Percentiles rank a stretch among this genome's conserved stretches.
phyloP scores from a whole-genome alignment of 2,113 vertebrate genomes.

The Mobula birostris region DNA sequence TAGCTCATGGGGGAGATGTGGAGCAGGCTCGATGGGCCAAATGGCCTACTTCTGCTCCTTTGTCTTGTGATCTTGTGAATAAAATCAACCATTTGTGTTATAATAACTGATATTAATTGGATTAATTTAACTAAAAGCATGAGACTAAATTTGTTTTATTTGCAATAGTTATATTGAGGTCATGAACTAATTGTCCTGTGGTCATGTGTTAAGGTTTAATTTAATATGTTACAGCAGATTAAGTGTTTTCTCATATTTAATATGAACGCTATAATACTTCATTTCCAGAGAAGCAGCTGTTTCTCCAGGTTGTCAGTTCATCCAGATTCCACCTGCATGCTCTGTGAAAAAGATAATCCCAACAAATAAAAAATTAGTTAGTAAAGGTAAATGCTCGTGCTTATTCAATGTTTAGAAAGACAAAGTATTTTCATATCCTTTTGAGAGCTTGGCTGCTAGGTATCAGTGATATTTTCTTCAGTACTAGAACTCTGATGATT shows the following conservation, averaged over 20 bases:
- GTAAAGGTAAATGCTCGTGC: background rate
- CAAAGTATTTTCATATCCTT: background rate
- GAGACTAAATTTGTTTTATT: background rate
- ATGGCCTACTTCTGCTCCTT: no score
- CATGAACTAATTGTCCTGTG: background rate
- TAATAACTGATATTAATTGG: background rate
- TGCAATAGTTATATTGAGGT: background rate
- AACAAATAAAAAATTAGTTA: background rate
- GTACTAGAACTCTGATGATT: background rate
- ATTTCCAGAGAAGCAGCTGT: background rate
- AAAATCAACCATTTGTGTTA: background rate
- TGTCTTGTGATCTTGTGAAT: no score
- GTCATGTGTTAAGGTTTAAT: background rate
- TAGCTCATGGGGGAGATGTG: no score
- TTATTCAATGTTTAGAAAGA: background rate
- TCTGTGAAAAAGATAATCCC: background rate
- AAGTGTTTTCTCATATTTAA: background rate
- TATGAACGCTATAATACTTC: background rate
- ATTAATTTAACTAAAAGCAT: background rate
- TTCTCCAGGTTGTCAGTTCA: background rate
- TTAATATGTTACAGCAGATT: background rate
- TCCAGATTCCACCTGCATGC: background rate
- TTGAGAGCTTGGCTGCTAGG: background rate
- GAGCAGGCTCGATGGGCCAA: no score
- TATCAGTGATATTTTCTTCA: background rate